Evolutionary conservation across 2,797 vertebrate species (phyloP).

Genomic region (Periparus ater): DNA sequence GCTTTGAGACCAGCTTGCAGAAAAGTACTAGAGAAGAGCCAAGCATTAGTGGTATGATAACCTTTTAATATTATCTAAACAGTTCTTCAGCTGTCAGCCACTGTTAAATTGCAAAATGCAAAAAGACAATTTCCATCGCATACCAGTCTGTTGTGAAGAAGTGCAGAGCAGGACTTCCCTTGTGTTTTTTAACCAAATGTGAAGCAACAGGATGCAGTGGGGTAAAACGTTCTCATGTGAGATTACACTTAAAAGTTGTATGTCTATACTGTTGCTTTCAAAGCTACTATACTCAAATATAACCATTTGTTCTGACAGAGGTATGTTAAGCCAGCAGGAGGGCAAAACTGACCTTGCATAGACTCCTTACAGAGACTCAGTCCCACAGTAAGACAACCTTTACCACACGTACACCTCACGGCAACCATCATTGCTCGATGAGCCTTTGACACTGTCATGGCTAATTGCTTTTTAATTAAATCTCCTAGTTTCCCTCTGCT

Average conservation of each 20-base stretch:
- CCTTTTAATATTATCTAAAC: not conserved
- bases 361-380: not conserved
- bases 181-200: not conserved
- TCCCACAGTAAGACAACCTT: not conserved
- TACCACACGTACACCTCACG: not conserved
- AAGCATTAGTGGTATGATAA: not conserved
- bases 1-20: not conserved
- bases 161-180: not conserved
- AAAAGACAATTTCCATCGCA: not conserved
- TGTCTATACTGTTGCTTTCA: not conserved
- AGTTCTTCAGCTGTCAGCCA: not conserved
- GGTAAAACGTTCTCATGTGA: not conserved
- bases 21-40: not conserved
- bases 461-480: not conserved
- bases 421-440: fast-evolving
- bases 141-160: not conserved
- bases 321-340: not conserved
- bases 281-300: not conserved
- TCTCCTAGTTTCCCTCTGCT: not conserved
- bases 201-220: slow-evolving; percentile 44
- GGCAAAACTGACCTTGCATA: not conserved
- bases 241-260: not conserved
- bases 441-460: not conserved
- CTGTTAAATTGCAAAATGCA: not conserved
- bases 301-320: not conserved